Base-by-base conservation (phyloP, 2,113 vertebrate genomes). In the Phrynosoma platyrhinos region DNA sequence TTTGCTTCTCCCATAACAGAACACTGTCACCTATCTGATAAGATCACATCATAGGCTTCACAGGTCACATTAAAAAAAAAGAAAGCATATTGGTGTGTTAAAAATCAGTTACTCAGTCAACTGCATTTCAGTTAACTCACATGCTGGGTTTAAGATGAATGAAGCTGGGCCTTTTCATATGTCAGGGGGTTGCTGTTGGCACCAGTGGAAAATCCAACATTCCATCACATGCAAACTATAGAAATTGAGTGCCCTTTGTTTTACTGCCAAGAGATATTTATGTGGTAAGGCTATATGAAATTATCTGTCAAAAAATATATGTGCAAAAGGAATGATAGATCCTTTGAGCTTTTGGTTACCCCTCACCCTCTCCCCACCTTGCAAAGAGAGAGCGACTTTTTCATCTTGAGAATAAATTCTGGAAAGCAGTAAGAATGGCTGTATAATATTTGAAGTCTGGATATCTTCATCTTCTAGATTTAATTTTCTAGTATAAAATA, bases 401-500 rank as follows among this genome's bases (percentile, higher is more conserved):
- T 92, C 77, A 47, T 79, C 53, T 58, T 9, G 71, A 88, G 79
- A 90, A 89, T 5, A 12, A 21, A 16, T 75, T 53, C 32, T 52
- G 16, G 58, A 12, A 40, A 79, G 68, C 0, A 14, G 58, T 68
- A 36, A 66, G 77, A 87, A 52, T 84, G 14, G 68, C 92, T 69
- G 79, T 83, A 30, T 62, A 68, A 85, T 88, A 80, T 88, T 62
- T 92, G 77, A 47, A 64, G 86, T 86, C 64, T 84, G 82, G 88
- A 18, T 88, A 69, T 91, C 74, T 16, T 78, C 92, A 88, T 88
- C 84, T 85, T 72, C 77, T 83, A 91, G 86, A 95, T 93, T 93
- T 90, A 90, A 94, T 96, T 93, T 92, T 85, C 82, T n/a, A 1
- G 5, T 21, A 90, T 92, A 90, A 95, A 94, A 91, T 88, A 74